Percentiles rank a stretch among this genome's conserved stretches.
These are phyloP conservation scores for Heliothis subflexa DNA, from an alignment of 1,140 invertebrate species.

Conservation along the genomic window DNA sequence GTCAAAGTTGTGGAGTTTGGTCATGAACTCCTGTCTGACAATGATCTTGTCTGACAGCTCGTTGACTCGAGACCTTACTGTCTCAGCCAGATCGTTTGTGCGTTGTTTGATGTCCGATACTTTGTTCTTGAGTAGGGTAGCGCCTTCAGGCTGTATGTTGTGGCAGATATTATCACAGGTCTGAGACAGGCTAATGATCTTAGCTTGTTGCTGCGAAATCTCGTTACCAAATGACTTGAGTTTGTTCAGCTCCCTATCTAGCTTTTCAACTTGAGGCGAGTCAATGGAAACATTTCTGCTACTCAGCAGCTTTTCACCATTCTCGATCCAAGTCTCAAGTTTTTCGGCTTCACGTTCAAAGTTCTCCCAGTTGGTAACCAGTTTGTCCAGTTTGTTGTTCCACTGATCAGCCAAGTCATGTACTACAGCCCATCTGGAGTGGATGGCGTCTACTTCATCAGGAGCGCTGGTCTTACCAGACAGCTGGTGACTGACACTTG, in stretches of 20 bases:
- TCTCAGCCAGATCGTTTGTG: slow-evolving; percentile 90
- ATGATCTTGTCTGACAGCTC: slow-evolving; percentile 92
- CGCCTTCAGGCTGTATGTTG: slow-evolving; percentile 92
- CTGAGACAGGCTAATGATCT: slow-evolving; percentile 92
- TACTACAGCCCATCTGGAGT: slow-evolving; percentile 92
- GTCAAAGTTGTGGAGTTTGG: slow-evolving; percentile 92
- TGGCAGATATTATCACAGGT: slow-evolving; percentile 92
- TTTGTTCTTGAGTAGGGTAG: slow-evolving; percentile 89
- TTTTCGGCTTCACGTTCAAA: slow-evolving; percentile 91
- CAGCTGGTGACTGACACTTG: slow-evolving; percentile 91
- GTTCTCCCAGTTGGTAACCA: slow-evolving; percentile 93
- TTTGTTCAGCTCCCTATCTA: slow-evolving; percentile 90
- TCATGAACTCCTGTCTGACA: slow-evolving; percentile 93
- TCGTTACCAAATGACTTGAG: slow-evolving; percentile 93
- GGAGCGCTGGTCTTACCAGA: slow-evolving; percentile 90
- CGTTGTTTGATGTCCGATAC: slow-evolving; percentile 91
- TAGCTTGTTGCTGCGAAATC: slow-evolving; percentile 93
- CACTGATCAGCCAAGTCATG: slow-evolving; percentile 91
- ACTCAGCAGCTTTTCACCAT: slow-evolving; percentile 88
- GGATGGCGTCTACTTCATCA: slow-evolving; percentile 93
- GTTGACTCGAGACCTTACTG: slow-evolving; percentile 91
- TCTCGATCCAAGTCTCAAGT: slow-evolving; percentile 91
- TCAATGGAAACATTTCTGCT: slow-evolving; percentile 87
- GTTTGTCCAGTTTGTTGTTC: slow-evolving; percentile 91
- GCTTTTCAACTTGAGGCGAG: slow-evolving; percentile 89